phyloP scores from a whole-genome alignment of 2,888 invertebrate species.

The Ferdinandea cuprea region DNA sequence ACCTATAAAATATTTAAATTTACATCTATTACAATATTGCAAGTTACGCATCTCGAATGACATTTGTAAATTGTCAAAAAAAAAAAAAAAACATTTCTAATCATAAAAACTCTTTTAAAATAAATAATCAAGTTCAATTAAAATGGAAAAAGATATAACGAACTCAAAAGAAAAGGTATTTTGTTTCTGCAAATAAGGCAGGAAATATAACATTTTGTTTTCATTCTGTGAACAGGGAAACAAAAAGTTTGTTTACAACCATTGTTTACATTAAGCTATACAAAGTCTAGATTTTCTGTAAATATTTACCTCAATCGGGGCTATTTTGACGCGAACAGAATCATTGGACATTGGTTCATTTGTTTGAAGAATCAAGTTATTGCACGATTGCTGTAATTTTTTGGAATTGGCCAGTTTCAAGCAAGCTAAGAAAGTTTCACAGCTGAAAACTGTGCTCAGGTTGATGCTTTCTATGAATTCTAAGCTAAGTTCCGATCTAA shows the following conservation, averaged over 20 bases:
- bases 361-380: slow-evolving; percentile 78
- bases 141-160: slow-evolving; percentile 17
- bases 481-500: slow-evolving; percentile 76
- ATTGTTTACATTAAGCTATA: slow-evolving; percentile 42
- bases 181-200: background rate
- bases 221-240: no score
- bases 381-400: slow-evolving; percentile 78
- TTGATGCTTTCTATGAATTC: slow-evolving; percentile 79
- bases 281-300: slow-evolving; percentile 28
- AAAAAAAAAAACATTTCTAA: background rate
- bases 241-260: slow-evolving; percentile 48
- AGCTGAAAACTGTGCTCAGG: slow-evolving; percentile 80
- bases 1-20: slow-evolving; percentile 75
- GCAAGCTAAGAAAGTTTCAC: slow-evolving; percentile 81
- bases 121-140: slow-evolving; percentile 3
- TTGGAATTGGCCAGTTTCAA: slow-evolving; percentile 81
- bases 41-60: slow-evolving; percentile 29
- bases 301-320: slow-evolving; percentile 79
- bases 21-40: slow-evolving; percentile 43
- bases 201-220: no score
- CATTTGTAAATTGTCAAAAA: slow-evolving; percentile 14
- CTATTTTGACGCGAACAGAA: slow-evolving; percentile 77
- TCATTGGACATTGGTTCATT: slow-evolving; percentile 27
- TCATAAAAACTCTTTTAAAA: background rate
- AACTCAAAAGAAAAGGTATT: slow-evolving; percentile 19